Evolutionary conservation across 2,888 invertebrate species (phyloP), one percentile per base, ranked within the genome.

Genomic region (Ischnura elegans): DNA sequence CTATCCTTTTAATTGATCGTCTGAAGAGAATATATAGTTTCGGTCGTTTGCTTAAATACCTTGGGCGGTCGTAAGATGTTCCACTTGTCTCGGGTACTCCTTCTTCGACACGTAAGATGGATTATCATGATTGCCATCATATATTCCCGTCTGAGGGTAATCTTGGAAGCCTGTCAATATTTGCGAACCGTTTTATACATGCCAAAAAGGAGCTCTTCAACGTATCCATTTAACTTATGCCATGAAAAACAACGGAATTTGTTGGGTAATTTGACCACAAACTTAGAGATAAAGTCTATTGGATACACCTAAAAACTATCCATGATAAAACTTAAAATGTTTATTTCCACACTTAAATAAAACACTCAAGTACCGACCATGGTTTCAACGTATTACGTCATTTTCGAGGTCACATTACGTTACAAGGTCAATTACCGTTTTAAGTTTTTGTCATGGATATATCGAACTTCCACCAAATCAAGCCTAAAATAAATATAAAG

Each of bases 51-150:
- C 25, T 47, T 87, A 16, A 46, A 51, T 36, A 46, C 87, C 47
- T 47, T 36, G 2, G 51, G 19, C 19, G 36, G 19, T 36, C 51
- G 47, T 21, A 47, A 46, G 87, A 66, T 51, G 87, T 51, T 19
- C 55, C 19, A 5, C 25, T 47, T 36, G n/a, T n/a, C n/a, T n/a
- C 42, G 61, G 25, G n/a, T 61, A 36, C 61, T 61, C 51, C 55
- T 25, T n/a, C 21, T 43, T 6, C n/a, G 21, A 47, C 66, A 29
- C 2, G 13, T 0, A 90, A 90, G 90, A 90, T 90, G 61, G 66
- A 90, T 90, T 61, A n/a, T 45, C 55, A 16, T 55, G 87, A 87
- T 87, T 55, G 55, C 87, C 90, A 42, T 25, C 45, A 61, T 90
- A 43, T 43, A 66, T 66, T 66, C 43, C 36, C 45, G 90, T 61